Base-by-base conservation (phyloP, 2,113 vertebrate species). In the Macrotus californicus region DNA sequence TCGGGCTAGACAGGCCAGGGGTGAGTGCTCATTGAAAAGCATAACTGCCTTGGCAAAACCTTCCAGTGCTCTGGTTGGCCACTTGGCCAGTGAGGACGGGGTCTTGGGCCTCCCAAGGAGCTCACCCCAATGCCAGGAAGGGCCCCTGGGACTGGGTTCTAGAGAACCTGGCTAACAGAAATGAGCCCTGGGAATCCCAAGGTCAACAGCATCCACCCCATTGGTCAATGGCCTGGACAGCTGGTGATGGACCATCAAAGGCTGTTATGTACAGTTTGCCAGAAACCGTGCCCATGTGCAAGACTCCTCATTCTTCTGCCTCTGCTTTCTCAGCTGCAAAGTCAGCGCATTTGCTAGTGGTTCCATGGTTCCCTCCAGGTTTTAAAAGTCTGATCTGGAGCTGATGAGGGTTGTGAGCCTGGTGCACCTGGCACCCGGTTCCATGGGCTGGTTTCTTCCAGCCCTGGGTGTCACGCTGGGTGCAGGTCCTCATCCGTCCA, bases 241-340 rank as follows among this genome's bases (percentile, higher is more conserved):
- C 48, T 43, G 41, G 82, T 48, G 43, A n/a, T 31, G 52, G 77
- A 69, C 54, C 83, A 19, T 52, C 90, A 34, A 90, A 94, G 81
- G 91, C 87, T 95, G 70, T 76, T 83, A 67, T 18, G 50, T 36
- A 52, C 43, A 48, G 67, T 92, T 79, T 86, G 41, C 93, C 79
- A 95, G 70, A 87, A 93, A 91, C 83, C 61, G 91, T 82, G 90
- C 97, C 92, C 39, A 46, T 80, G 80, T 4, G 59, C 48, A 82
- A 89, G 94, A 50, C 77, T 89, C 81, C 72, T 91, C 87, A 29
- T 66, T 94, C 89, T 41, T 54, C 75, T 75, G 80, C 72, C 81
- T 95, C 82, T 13, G 84, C 73, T 66, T 94, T 48, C 91, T 93
- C 84, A 59, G 90, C 43, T 92, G 84, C 79, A 94, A 88, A 89